Evolutionary conservation across 2,113 vertebrate species (phyloP).

Genomic region (Gymnobelideus leadbeateri): DNA sequence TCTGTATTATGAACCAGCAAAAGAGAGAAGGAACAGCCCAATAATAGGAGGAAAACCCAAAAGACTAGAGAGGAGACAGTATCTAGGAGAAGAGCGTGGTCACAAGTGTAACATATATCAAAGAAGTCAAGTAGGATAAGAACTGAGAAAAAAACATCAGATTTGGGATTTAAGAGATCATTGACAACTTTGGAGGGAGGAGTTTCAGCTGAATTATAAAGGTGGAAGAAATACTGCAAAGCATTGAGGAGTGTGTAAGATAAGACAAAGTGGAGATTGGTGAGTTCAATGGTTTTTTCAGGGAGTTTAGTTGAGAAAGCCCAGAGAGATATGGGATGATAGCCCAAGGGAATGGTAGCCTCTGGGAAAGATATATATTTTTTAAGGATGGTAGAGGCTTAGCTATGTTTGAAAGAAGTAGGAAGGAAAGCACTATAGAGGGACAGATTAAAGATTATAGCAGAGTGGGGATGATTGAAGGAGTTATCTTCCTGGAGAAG

Average conservation of each 20-base stretch:
- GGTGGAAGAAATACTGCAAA: neutral
- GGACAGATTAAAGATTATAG: neutral
- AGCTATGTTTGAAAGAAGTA: neutral
- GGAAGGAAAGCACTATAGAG: neutral
- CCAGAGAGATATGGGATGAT: neutral
- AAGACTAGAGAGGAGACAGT: neutral
- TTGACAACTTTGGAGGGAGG: neutral
- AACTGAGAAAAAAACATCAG: neutral
- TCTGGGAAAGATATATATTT: neutral
- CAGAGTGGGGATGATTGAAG: neutral
- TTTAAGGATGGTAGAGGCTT: neutral
- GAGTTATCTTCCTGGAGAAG: neutral
- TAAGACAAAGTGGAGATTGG: neutral
- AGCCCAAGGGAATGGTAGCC: neutral
- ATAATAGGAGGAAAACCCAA: neutral
- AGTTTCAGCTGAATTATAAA: neutral
- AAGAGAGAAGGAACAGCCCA: neutral
- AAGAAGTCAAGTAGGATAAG: neutral
- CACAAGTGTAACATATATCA: neutral
- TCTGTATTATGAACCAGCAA: neutral
- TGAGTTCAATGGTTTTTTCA: neutral
- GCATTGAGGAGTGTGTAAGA: neutral
- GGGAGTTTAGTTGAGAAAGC: neutral
- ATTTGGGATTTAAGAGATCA: neutral
- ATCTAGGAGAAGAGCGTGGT: neutral